Evolutionary conservation across 1,140 invertebrate species (phyloP), one percentile per base, ranked within the genome.

Genomic region (Sycophila sp.): DNA sequence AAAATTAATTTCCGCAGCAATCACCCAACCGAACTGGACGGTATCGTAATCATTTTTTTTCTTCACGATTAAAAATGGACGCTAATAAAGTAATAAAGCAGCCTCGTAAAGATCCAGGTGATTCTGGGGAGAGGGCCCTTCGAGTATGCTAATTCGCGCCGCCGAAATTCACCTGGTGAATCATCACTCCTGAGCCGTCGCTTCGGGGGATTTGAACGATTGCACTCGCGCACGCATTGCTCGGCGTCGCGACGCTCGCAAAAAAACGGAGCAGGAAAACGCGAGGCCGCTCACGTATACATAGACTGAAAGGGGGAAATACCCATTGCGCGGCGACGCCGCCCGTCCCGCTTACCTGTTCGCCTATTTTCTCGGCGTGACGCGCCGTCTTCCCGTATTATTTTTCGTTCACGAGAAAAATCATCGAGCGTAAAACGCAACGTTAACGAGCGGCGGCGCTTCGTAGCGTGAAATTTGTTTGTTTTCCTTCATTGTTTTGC

Each of bases 231-330:
- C 42, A 22, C 19, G 42, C 42, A 53, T 53, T 53, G 24, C 15
- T 8, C 24, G 49, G 15, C 28, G 1, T 10, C 13, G 49, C 15
- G 19, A 26, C 24, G 11, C 42, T n/a, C 26, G 49, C 22, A 26
- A 45, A 66, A 59, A 36, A 49, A 59, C 28, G 15, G 24, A 42
- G 22, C 45, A 59, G 47, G 47, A 55, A 55, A 17, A 32, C 3
- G 24, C 13, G 36, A 19, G 28, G 36, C 19, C 8, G 45, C 34
- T 64, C n/a, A n/a, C n/a, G n/a, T n/a, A n/a, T n/a, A n/a, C n/a
- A n/a, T n/a, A n/a, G n/a, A n/a, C n/a, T n/a, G n/a, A 51, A 64
- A 36, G 56, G 36, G 36, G 32, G 26, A 56, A 56, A 38, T 56
- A 55, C 36, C 51, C 36, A 32, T 66, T 34, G 40, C 38, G 49